Base-by-base conservation (phyloP, 2,113 vertebrate genomes). In the cat (Felis catus) region DNA sequence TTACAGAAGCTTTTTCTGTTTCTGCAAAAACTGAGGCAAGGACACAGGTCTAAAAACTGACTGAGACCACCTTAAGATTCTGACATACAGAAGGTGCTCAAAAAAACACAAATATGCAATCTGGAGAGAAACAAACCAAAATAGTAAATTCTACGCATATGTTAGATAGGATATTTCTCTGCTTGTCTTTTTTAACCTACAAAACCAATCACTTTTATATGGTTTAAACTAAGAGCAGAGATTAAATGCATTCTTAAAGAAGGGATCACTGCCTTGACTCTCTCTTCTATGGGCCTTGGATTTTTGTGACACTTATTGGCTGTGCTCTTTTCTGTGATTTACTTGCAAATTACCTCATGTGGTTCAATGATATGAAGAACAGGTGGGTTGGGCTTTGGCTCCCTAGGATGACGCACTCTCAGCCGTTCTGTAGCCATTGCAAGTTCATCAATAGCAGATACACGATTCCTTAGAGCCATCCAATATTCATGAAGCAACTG, bases 391-490 rank as follows among this genome's bases (percentile, higher is more conserved):
- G 99, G 99, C 96, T 99, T 99, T 23, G 99, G 99, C 92, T 99
- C 99, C 61, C 99, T 99, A 4, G 99, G 99, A 80, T 99, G 99
- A 45, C 99, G 99, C 31, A 99, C 99, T 74, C 99, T 99, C 16
- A 99, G 99, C 14, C 99, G 98, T 94, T 99, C 99, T 0, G 99
- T 99, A 61, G 99, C 99, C 99, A 99, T 99, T 8, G 99, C 99
- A 98, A 99, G 98, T 81, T 99, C 99, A 97, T 99, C 99, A 61
- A 99, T 99, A 97, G 99, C 99, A 36, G 99, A 99, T 31, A 99
- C 99, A 0, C 99, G 99, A 96, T 99, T 99, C 92, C 99, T 98
- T 76, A 99, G 99, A 5, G 99, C 99, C 99, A 99, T 99, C 99
- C 99, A 99, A 96, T 99, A 99, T 98, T 99, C 99, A 39, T 99